These are phyloP conservation scores for Protonibea diacanthus DNA, from an alignment of 2,797 vertebrate genomes.

Conservation along the genomic window DNA sequence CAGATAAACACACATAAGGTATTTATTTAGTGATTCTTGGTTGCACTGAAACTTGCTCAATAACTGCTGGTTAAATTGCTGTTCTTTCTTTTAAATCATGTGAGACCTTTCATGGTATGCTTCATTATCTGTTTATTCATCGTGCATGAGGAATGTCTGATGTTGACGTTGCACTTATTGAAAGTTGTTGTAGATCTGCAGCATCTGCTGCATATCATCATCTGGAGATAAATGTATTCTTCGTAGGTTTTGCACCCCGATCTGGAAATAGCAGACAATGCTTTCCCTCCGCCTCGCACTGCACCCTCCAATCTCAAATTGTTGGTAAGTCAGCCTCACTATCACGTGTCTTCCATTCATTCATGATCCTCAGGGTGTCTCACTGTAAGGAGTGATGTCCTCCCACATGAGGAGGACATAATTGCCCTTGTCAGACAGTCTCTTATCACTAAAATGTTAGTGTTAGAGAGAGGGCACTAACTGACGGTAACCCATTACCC, in stretches of 20 bases:
- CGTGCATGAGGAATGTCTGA: not conserved
- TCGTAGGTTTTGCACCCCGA: constrained; percentile 96
- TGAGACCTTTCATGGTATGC: not conserved
- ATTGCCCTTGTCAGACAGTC: constrained; percentile 26
- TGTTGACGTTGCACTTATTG: not conserved
- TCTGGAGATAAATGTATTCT: constrained; percentile 19
- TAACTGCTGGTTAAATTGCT: constrained; percentile 1
- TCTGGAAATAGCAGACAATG: constrained; percentile 97
- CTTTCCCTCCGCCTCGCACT: constrained; percentile 94
- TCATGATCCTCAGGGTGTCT: constrained; percentile 15
- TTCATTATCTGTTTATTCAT: not conserved
- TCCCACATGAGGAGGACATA: constrained; percentile 27
- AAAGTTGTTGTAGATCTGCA: not conserved
- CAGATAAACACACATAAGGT: not conserved
- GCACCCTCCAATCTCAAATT: constrained; percentile 95
- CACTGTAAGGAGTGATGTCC: constrained; percentile 18
- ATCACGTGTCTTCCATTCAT: constrained; percentile 18
- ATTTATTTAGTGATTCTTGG: not conserved
- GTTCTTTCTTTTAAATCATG: not conserved
- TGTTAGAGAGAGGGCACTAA: constrained; percentile 3
- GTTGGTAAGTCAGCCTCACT: constrained; percentile 89
- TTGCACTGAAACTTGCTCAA: not conserved
- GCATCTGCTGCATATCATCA: not conserved
- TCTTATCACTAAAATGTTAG: constrained; percentile 49
- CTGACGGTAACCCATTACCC: constrained; percentile 48